phyloP scores from a whole-genome alignment of 2,888 invertebrate species.

The Dryocosmus kuriphilus region DNA sequence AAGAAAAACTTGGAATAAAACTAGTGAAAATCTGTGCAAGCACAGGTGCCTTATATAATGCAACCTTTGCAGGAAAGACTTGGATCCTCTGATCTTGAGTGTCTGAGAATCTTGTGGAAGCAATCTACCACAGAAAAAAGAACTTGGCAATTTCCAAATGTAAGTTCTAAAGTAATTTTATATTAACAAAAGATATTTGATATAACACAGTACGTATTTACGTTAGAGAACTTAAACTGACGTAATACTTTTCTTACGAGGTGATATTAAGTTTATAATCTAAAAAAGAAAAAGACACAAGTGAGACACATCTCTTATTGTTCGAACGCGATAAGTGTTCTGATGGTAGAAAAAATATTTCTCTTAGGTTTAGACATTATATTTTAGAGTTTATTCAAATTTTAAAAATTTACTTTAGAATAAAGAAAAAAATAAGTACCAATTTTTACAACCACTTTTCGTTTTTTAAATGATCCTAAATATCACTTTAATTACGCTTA shows the following conservation, averaged over 20 bases:
- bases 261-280: not conserved
- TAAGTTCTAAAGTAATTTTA: no score
- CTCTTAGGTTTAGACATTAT: no score
- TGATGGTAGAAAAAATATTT: not conserved
- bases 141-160: not conserved
- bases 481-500: no score
- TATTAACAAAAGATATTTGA: no score
- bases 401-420: no score
- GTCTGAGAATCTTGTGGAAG: not conserved
- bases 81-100: not conserved
- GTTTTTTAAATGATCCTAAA: no score
- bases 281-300: not conserved
- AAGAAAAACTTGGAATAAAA: not conserved
- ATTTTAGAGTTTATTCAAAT: no score
- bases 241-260: not conserved
- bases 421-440: no score
- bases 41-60: not conserved
- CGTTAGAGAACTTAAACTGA: not conserved
- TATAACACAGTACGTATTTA: no score
- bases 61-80: not conserved
- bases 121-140: not conserved
- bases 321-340: not conserved
- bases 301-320: not conserved
- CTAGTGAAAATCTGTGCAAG: not conserved
- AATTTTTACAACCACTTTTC: no score